Evolutionary conservation across 2,797 vertebrate genomes (phyloP), one percentile per base, ranked within the genome.

Genomic region (Morelia viridis): DNA sequence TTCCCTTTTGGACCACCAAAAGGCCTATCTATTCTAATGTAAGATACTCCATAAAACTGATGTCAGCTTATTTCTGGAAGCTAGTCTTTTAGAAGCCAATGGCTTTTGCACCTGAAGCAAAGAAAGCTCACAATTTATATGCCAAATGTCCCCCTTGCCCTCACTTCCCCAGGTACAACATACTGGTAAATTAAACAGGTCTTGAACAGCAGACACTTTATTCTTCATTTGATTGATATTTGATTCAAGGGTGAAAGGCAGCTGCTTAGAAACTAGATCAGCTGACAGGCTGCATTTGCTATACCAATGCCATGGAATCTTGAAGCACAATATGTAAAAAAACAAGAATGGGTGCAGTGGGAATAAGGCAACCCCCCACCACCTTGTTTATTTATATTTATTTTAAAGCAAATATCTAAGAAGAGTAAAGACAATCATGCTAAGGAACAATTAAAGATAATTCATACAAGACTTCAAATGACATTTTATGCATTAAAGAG

Each of bases 201-300:
- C 13, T 80, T 87, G 85, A 61, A 61, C n/a, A 90, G 41, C 26
- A 31, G 88, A 87, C 17, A 76, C 50, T 60, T 24, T 61, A 92
- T 61, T 80, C 64, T 86, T 92, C 83, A 61, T 90, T 90, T 80
- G 64, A 53, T n/a, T 88, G 58, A 35, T 64, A 84, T 57, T 84
- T 89, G 15, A 57, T 35, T 90, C 57, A 92, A 90, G 65, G 41
- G 12, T 65, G 56, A 76, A 41, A 71, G 41, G 13, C 84, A 87
- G 56, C 88, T 87, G 88, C 83, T 56, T 87, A 90, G 88, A 64
- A 92, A 80, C 88, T 90, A 58, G 12, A 76, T 60, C 53, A 65
- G n/a, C 56, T 90, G 28, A 56, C n/a, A 90, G 26, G 86, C 17
- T 90, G 65, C 88, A 90, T 76, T 68, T 76, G 83, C 64, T 90